Conservation (phyloP, 2,113 vertebrate species). For the Tenebrosternarchus preto region DNA sequence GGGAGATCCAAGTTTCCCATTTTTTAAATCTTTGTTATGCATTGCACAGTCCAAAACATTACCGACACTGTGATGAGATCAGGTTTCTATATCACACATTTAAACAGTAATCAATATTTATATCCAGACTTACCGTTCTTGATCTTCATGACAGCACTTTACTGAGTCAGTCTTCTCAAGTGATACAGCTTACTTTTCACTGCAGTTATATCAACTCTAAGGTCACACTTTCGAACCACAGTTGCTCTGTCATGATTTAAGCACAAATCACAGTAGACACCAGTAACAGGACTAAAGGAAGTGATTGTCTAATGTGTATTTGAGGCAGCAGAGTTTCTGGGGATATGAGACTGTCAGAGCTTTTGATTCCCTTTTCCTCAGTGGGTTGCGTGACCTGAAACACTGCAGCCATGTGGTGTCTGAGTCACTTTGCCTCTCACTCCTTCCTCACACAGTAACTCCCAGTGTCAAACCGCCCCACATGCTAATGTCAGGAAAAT, state of each 20-base stretch:
- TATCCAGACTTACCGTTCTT: constrained; percentile 69
- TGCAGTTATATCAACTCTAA: constrained; percentile 24
- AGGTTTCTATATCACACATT: neutral
- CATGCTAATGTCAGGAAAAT: constrained; percentile 34
- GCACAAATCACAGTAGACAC: constrained; percentile 36
- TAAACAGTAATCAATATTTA: neutral
- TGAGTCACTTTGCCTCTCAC: constrained; percentile 48
- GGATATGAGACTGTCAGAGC: constrained; percentile 21
- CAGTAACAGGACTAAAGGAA: constrained; percentile 30
- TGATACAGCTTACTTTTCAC: constrained; percentile 17
- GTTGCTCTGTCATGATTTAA: constrained; percentile 45
- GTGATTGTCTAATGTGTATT: constrained; percentile 4
- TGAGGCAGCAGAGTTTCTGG: constrained; percentile 5
- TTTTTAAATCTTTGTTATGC: neutral
- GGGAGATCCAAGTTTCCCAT: no score
- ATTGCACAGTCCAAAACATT: neutral
- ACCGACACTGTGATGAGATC: neutral
- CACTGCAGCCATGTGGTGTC: constrained; percentile 35
- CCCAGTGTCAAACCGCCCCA: constrained; percentile 20
- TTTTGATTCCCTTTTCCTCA: constrained; percentile 32
- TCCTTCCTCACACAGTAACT: constrained; percentile 37
- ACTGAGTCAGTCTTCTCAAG: constrained; percentile 30
- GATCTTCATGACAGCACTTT: constrained; percentile 59
- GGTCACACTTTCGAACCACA: constrained; percentile 53
- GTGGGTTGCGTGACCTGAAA: constrained; percentile 33